Percentiles rank a stretch among this genome's conserved stretches.
Evolutionary conservation across 2,888 invertebrate genomes (phyloP).

Genomic region (Rhagophthalmus giganteus): DNA sequence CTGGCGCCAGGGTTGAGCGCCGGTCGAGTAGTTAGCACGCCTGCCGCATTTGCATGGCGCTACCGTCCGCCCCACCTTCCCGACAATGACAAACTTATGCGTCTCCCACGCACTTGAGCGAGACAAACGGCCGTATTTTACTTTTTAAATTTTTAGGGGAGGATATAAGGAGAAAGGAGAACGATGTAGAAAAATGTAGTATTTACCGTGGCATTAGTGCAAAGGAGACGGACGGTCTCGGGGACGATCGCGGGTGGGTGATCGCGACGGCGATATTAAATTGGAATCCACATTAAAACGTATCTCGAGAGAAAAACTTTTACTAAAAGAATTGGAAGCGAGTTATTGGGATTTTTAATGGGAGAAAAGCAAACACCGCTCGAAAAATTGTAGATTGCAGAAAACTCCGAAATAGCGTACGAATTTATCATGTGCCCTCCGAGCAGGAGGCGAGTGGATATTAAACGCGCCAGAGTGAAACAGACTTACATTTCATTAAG

Average conservation of each 20-base stretch:
- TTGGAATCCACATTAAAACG: conserved; percentile 36
- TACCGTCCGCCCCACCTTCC: conserved; percentile 47
- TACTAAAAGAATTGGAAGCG: conserved; percentile 33
- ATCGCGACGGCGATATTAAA: conserved; percentile 43
- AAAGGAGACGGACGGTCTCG: conserved; percentile 42
- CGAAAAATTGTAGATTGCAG: conserved; percentile 26
- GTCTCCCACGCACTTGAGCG: conserved; percentile 39
- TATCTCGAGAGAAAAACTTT: conserved; percentile 26
- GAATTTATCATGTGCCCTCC: conserved; percentile 51
- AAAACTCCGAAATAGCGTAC: conserved; percentile 28
- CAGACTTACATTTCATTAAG: conserved; percentile 56
- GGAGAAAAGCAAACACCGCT: conserved; percentile 38
- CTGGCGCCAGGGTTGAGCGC: conserved; percentile 54
- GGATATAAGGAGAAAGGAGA: conserved; percentile 38
- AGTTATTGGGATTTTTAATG: conserved; percentile 41
- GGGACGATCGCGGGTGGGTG: conserved; percentile 29
- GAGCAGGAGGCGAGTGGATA: conserved; percentile 40
- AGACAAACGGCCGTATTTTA: conserved; percentile 47
- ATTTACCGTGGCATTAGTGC: conserved; percentile 47
- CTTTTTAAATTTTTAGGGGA: conserved; percentile 49
- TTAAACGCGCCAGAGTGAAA: conserved; percentile 48
- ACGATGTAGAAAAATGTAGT: conserved; percentile 46
- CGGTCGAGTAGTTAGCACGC: conserved; percentile 56
- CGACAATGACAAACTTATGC: conserved; percentile 41
- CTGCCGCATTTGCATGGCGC: conserved; percentile 57